These are phyloP conservation scores for Pantala flavescens DNA, from an alignment of 1,140 invertebrate genomes.

Conservation along the genomic window DNA sequence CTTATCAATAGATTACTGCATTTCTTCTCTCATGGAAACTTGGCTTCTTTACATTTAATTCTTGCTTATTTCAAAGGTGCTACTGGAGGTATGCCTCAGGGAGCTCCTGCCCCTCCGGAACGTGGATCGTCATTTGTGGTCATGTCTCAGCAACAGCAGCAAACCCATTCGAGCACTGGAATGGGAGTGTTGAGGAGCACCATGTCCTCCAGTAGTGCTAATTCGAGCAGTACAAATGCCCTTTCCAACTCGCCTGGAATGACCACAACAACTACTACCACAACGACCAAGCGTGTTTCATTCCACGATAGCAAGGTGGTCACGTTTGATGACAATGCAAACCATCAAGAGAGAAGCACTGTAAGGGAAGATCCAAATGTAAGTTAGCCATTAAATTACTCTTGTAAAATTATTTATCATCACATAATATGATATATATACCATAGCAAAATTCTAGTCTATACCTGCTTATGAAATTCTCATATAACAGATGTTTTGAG, in stretches of 20 bases:
- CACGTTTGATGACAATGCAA: conserved; percentile 30
- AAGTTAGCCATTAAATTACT: conserved; percentile 33
- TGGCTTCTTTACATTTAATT: no score
- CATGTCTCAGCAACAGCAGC: conserved; percentile 48
- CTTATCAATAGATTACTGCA: no score
- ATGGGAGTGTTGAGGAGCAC: conserved; percentile 15
- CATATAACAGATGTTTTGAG: no score
- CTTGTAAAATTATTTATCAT: conserved; percentile 11
- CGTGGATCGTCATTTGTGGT: conserved; percentile 70
- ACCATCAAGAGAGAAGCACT: conserved; percentile 28
- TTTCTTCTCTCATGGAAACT: no score
- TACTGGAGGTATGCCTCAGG: neutral
- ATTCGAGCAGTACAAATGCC: conserved; percentile 28
- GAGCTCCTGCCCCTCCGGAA: conserved; percentile 57
- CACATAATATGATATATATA: no score
- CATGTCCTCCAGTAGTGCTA: conserved; percentile 26
- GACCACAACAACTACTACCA: conserved; percentile 17
- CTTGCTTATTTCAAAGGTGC: no score
- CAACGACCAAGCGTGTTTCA: conserved; percentile 50
- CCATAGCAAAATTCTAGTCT: no score
- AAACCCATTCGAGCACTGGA: neutral
- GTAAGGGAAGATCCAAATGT: conserved; percentile 68
- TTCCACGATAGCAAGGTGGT: conserved; percentile 50
- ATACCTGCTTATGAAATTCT: no score
- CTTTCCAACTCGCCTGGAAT: conserved; percentile 14